These are phyloP conservation scores for Drosophila nigromelanica DNA, from an alignment of 1,140 invertebrate species.

Conservation along the genomic window DNA sequence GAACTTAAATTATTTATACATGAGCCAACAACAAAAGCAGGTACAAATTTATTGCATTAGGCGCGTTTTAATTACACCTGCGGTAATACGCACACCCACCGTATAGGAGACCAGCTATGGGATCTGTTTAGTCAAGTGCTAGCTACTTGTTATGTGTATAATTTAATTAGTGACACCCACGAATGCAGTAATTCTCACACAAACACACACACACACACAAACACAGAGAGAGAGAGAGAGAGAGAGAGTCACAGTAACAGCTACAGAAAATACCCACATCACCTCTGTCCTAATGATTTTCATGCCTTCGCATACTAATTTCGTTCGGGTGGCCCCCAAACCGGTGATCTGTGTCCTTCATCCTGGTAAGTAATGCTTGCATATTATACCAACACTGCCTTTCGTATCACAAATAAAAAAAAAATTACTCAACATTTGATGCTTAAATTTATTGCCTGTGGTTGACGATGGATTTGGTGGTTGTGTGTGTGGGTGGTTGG, in stretches of 20 bases:
- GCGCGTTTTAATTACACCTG: conserved; percentile 72
- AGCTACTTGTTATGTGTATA: conserved; percentile 59
- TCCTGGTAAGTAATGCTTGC: conserved; percentile 62
- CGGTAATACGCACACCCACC: conserved; percentile 40
- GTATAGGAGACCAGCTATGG: conserved; percentile 10
- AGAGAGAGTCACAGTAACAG: conserved; percentile 7
- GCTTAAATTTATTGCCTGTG: conserved; percentile 67
- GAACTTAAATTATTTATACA: conserved; percentile 48
- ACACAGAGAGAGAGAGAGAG: too few relatives aligned
- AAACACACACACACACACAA: not conserved
- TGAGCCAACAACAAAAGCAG: conserved; percentile 37
- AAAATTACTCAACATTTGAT: conserved; percentile 76
- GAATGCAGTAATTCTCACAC: conserved; percentile 23
- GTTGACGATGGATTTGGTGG: conserved; percentile 10
- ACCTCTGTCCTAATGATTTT: conserved; percentile 66
- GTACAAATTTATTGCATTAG: conserved; percentile 63
- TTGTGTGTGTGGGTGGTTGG: not conserved
- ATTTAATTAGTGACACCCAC: conserved; percentile 76
- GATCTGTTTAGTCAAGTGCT: conserved; percentile 34
- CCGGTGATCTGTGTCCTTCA: conserved; percentile 19
- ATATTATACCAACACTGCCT: conserved; percentile 50
- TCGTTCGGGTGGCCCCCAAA: conserved; percentile 40
- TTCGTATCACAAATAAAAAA: conserved; percentile 4
- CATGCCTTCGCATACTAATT: conserved; percentile 75
- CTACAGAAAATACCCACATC: conserved; percentile 7